Evolutionary conservation across 1,140 invertebrate species (phyloP).

Genomic region (Holotrichia oblita): DNA sequence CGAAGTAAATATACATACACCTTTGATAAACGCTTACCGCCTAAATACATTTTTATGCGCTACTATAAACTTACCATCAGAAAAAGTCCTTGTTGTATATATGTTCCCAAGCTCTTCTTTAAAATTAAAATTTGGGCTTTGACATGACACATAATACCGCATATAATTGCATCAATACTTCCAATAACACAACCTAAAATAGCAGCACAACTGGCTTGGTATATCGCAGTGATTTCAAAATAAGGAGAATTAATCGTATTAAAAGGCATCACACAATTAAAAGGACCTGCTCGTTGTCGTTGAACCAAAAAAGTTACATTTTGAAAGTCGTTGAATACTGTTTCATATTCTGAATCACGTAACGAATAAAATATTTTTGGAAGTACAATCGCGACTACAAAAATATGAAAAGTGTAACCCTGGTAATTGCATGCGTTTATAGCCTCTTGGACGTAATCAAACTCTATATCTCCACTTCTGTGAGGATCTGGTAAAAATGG

Average conservation of each 20-base stretch:
- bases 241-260: slow-evolving; percentile 37
- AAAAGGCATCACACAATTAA: slow-evolving; percentile 42
- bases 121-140: slow-evolving; percentile 47
- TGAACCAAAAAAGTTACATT: slow-evolving; percentile 35
- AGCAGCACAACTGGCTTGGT: slow-evolving; percentile 36
- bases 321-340: neutral
- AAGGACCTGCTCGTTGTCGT: slow-evolving; percentile 40
- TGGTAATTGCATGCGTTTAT: slow-evolving; percentile 41
- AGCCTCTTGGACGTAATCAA: slow-evolving; percentile 39
- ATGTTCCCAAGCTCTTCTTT: slow-evolving; percentile 37
- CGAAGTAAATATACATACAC: too few species aligned
- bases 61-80: neutral
- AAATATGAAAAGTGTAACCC: slow-evolving; percentile 35
- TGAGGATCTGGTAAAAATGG: slow-evolving; percentile 36
- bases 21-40: too few species aligned
- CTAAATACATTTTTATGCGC: too few species aligned
- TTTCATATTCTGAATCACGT: slow-evolving; percentile 4
- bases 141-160: slow-evolving; percentile 43
- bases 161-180: slow-evolving; percentile 42
- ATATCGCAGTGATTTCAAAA: slow-evolving; percentile 43
- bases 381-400: slow-evolving; percentile 22
- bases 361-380: slow-evolving; percentile 26
- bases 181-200: slow-evolving; percentile 45
- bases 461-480: slow-evolving; percentile 40
- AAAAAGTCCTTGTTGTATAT: neutral